These are phyloP conservation scores for Carlito syrichta DNA, from an alignment of 2,113 vertebrate genomes.

Conservation along the genomic window DNA sequence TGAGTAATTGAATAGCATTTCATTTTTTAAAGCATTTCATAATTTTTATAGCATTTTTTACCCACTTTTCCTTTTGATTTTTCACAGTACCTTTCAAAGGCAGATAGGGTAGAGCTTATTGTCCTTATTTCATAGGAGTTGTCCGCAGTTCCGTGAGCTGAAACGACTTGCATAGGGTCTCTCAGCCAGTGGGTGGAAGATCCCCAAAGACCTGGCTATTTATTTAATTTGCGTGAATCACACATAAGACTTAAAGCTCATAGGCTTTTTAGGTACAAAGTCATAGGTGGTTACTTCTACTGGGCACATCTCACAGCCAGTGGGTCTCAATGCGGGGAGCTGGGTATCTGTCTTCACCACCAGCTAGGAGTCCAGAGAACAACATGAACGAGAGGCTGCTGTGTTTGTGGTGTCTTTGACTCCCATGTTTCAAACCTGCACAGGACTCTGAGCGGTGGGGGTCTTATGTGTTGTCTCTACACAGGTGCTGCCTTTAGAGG, in stretches of 20 bases:
- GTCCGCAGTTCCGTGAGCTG: not conserved
- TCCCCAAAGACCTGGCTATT: not conserved
- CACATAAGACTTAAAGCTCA: too few species aligned
- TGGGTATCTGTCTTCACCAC: not conserved
- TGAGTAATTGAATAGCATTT: not conserved
- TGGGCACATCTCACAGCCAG: not conserved
- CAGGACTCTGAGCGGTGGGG: not conserved
- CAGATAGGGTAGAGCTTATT: not conserved
- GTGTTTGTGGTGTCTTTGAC: not conserved
- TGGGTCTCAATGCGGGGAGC: not conserved
- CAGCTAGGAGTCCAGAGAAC: not conserved
- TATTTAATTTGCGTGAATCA: too few species aligned
- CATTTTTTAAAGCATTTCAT: not conserved
- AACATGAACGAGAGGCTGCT: not conserved
- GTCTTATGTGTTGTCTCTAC: not conserved
- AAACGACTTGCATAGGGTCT: not conserved
- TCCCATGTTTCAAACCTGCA: not conserved
- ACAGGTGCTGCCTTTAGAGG: conserved; percentile 89
- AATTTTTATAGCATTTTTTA: not conserved
- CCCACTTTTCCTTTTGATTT: not conserved
- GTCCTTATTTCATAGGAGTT: not conserved
- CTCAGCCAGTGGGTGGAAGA: not conserved
- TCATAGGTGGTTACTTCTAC: not conserved
- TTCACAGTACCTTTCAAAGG: not conserved
- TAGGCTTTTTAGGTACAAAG: not conserved